These are phyloP conservation scores for Tachina lurida DNA, from an alignment of 2,888 invertebrate genomes.

Conservation along the genomic window DNA sequence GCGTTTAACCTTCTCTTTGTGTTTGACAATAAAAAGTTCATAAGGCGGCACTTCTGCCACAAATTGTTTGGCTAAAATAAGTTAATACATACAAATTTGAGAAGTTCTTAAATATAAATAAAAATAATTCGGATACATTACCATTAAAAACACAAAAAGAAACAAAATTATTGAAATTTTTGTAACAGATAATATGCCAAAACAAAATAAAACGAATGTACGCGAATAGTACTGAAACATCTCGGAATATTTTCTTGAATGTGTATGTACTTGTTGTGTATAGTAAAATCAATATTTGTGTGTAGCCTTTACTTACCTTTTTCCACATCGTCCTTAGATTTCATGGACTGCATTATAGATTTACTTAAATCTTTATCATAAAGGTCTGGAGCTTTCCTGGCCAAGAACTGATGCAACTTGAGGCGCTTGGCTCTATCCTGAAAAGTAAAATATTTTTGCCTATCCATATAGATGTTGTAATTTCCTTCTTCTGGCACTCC, in stretches of 20 bases:
- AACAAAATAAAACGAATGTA: background rate
- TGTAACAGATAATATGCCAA: background rate
- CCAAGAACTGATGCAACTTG: conserved; percentile 93
- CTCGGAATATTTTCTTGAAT: background rate
- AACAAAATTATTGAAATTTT: background rate
- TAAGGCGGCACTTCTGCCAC: conserved; percentile 88
- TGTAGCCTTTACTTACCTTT: conserved; percentile 69
- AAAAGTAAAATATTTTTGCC: conserved; percentile 91
- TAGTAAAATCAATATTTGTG: background rate
- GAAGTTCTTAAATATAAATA: background rate
- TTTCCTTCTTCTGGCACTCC: conserved; percentile 86
- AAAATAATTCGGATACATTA: conserved; percentile 43
- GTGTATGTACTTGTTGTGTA: background rate
- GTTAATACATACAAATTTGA: background rate
- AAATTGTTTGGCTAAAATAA: conserved; percentile 69
- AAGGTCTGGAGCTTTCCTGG: conserved; percentile 91
- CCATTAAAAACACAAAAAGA: conserved; percentile 24
- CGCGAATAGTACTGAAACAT: background rate
- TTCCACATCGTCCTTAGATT: conserved; percentile 69
- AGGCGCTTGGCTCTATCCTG: conserved; percentile 92
- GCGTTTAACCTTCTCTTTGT: conserved; percentile 90
- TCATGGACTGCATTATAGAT: conserved; percentile 79
- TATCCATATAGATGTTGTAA: conserved; percentile 89
- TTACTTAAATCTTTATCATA: conserved; percentile 85
- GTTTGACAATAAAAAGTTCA: conserved; percentile 89